phyloP scores from a whole-genome alignment of 2,888 invertebrate species.

The Melangyna quadrimaculata region DNA sequence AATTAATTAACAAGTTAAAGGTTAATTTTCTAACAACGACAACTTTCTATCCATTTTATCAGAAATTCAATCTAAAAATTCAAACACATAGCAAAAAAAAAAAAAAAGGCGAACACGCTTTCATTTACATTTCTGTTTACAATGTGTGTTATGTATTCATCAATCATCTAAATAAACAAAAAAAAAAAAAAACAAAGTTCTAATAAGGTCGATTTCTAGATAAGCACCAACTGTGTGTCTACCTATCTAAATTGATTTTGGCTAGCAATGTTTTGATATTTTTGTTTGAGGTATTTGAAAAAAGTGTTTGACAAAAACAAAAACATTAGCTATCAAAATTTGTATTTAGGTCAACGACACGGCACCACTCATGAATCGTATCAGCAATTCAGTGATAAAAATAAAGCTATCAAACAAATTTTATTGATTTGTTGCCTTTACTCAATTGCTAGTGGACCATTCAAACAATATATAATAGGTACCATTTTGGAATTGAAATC shows the following conservation, averaged over 20 bases:
- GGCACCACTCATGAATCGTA: neutral
- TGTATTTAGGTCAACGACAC: conserved; percentile 48
- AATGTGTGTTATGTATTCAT: neutral
- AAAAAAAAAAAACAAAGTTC: neutral
- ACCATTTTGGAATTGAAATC: conserved; percentile 8
- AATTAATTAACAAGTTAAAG: neutral
- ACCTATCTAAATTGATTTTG: neutral
- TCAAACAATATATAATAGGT: conserved; percentile 3
- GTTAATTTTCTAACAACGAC: neutral
- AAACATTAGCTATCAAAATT: conserved; percentile 26
- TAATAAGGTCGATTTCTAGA: conserved; percentile 3
- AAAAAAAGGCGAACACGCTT: neutral
- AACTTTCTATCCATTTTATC: neutral
- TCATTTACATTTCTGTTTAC: neutral
- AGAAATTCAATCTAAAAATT: neutral
- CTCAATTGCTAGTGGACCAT: neutral
- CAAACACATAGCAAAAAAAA: neutral
- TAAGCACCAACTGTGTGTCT: neutral
- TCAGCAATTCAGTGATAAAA: conserved; percentile 5
- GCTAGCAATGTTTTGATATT: neutral
- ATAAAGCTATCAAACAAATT: neutral
- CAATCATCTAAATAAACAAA: neutral
- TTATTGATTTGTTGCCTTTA: neutral
- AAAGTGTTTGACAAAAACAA: neutral
- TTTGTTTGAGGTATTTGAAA: neutral